Evolutionary conservation across 2,797 vertebrate species (phyloP).

Genomic region (Parauchenoglanis punctatus): DNA sequence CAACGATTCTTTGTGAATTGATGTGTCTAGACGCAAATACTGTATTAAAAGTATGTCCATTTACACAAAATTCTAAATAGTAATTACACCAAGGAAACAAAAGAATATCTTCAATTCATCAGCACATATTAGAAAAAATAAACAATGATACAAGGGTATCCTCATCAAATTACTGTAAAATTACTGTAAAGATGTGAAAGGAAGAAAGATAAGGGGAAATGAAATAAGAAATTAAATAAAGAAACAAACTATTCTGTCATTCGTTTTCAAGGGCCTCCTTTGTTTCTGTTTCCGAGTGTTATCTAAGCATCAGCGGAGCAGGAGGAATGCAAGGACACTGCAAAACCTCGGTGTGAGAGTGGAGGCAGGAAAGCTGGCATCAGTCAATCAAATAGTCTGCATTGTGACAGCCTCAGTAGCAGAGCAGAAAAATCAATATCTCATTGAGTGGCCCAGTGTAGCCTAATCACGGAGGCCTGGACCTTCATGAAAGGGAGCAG

Average conservation of each 20-base stretch:
- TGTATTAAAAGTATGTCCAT: conserved; percentile 34
- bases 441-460: conserved; percentile 74
- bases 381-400: conserved; percentile 75
- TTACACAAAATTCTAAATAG: conserved; percentile 37
- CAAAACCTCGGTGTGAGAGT: conserved; percentile 7
- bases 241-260: neutral
- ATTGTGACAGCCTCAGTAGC: conserved; percentile 77
- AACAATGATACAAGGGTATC: conserved; percentile 39
- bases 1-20: conserved; percentile 43
- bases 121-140: conserved; percentile 20
- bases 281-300: neutral
- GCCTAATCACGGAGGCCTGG: conserved; percentile 71
- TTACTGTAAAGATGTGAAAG: neutral
- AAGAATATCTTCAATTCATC: neutral
- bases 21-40: conserved; percentile 46
- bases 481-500: conserved; percentile 71
- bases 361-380: conserved; percentile 64
- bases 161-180: conserved; percentile 6
- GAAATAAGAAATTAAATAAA: neutral
- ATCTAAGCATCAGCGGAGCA: conserved; percentile 5
- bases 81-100: conserved; percentile 22
- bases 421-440: conserved; percentile 76
- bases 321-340: conserved; percentile 62
- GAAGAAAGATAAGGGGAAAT: neutral
- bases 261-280: conserved; percentile 6